A percentile compares a stretch with the other conserved stretches of the same genome.
These are phyloP conservation scores for Sphaeridia pumilis DNA, from an alignment of 2,888 invertebrate species.

Conservation along the genomic window DNA sequence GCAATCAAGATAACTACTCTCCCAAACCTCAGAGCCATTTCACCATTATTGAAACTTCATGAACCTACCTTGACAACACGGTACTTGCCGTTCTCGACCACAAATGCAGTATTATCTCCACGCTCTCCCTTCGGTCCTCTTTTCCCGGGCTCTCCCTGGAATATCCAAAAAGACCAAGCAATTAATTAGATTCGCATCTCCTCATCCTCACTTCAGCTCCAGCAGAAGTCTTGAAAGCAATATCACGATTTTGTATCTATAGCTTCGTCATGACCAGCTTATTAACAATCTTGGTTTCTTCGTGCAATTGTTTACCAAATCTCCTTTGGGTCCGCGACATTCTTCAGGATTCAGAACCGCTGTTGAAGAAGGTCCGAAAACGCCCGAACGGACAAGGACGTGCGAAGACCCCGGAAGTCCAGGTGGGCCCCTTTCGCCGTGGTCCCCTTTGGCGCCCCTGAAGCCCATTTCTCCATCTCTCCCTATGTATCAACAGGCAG, in stretches of 20 bases:
- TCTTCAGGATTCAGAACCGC: neutral
- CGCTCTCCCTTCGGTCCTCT: constrained; percentile 2
- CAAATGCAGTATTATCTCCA: neutral
- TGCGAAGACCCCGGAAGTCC: constrained; percentile 5
- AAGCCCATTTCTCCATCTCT: neutral
- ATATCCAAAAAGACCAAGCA: neutral
- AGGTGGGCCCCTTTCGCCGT: constrained; percentile 1
- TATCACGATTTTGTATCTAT: neutral
- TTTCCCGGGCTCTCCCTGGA: neutral
- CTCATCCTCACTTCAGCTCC: neutral
- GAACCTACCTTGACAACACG: constrained; percentile 1
- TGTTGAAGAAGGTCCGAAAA: neutral
- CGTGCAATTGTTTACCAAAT: neutral
- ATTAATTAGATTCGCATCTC: neutral
- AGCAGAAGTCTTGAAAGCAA: neutral
- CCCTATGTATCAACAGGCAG: neutral
- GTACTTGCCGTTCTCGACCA: constrained; percentile 2
- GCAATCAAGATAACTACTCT: no score
- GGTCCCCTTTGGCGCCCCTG: constrained; percentile 2
- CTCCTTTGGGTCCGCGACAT: neutral
- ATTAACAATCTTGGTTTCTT: no score
- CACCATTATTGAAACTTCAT: neutral
- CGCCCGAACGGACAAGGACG: constrained; percentile 1
- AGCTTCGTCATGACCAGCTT: no score
- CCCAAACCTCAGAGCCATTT: neutral